phyloP scores from a whole-genome alignment of 92 coral and sea anemone species.

The Umimayanthus kanabou region DNA sequence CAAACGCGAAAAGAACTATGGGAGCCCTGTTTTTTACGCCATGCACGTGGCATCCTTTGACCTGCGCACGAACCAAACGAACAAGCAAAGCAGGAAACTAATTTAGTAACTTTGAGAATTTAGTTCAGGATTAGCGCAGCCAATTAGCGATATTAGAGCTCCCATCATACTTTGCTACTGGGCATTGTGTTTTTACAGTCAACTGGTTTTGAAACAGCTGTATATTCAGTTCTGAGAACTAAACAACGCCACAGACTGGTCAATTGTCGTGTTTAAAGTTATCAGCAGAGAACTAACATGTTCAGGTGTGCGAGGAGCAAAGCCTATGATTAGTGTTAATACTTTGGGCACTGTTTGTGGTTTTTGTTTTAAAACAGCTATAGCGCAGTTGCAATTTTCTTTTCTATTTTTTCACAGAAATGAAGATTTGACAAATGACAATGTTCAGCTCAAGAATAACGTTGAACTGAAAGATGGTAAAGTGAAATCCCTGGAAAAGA shows the following conservation, averaged over 20 bases:
- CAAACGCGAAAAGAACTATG: no score
- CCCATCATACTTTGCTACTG: no score
- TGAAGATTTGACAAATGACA: constrained; percentile 81
- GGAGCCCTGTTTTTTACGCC: no score
- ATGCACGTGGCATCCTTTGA: no score
- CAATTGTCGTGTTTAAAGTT: not conserved
- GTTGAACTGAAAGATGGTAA: constrained; percentile 69
- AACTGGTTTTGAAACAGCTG: no score
- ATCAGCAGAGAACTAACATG: not conserved
- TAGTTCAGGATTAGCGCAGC: no score
- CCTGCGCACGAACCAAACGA: no score
- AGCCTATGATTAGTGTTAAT: not conserved
- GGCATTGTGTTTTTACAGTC: no score
- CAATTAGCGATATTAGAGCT: no score
- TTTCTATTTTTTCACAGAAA: constrained; percentile 47
- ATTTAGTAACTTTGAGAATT: no score
- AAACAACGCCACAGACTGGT: not conserved
- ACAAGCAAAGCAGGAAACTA: no score
- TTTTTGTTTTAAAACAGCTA: not conserved
- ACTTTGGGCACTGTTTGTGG: not conserved
- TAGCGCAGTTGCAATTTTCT: not conserved
- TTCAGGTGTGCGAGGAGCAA: not conserved
- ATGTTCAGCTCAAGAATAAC: constrained; percentile 64
- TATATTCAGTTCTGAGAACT: not conserved
- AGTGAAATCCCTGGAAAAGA: constrained; percentile 79